Evolutionary conservation across 2,113 vertebrate genomes (phyloP), one percentile per base, ranked within the genome.

Genomic region (Meles meles): DNA sequence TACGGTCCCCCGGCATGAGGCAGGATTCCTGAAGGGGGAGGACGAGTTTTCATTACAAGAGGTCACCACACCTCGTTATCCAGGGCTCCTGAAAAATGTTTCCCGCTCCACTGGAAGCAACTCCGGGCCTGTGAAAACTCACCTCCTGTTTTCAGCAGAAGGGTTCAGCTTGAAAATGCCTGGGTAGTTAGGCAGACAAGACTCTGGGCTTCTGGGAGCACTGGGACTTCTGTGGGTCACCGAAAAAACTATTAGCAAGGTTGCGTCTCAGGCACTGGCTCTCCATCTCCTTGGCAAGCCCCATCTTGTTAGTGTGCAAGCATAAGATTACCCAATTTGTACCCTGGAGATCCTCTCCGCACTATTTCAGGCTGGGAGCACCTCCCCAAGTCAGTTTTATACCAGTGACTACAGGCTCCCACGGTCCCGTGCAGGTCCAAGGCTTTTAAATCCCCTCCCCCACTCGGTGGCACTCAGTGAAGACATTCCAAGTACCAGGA

Each of bases 21-120:
- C 37, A 29, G 49, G 31, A 25, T 67, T 91, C 91, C 88, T 90
- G 72, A 25, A 84, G 71, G 25, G 3, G 63, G 77, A 88, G 31
- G 91, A 85, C 1, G 29, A 47, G 59, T 59, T 95, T 88, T 88
- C 44, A 61, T 90, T 76, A 91, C 52, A 88, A 79, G 81, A 95
- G 93, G 77, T 94, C 85, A 37, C 94, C 96, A 94, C n/a, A 79
- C 85, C 65, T 95, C 88, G 67, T 94, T 93, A 85, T 88, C 12
- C 2, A 25, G 84, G 72, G 65, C 85, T 85, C 81, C n/a, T 76
- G 81, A 88, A 74, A 93, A 93, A 87, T 34, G 37, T 27, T 69
- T 63, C 72, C 71, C 85, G 42, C 59, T 76, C 49, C 37, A 88
- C 67, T 55, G 18, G 74, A 95, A 97, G 80, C 65, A 57, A 13